Evolutionary conservation across 2,888 invertebrate species (phyloP).

Genomic region (Drosophila trichaetosa): DNA sequence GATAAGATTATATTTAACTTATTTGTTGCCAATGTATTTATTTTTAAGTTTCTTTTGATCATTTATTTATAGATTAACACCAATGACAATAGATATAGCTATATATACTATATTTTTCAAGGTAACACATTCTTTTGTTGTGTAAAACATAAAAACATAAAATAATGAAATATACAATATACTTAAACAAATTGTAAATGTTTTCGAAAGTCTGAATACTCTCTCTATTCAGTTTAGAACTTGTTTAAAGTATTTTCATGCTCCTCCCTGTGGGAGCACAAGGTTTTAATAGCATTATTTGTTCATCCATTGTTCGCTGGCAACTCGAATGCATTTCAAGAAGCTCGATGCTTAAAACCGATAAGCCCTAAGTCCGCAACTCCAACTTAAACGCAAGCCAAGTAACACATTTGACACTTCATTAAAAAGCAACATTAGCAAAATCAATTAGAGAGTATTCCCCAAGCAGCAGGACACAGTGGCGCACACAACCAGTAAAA

Average conservation of each 20-base stretch:
- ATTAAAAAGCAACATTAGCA: conserved; percentile 80
- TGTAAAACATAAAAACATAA: not conserved
- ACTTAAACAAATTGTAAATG: not conserved
- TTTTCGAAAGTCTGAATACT: not conserved
- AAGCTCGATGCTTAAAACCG: conserved; percentile 1
- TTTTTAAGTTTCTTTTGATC: not conserved
- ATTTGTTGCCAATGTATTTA: not conserved
- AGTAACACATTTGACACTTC: conserved; percentile 75
- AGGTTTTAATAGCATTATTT: not conserved
- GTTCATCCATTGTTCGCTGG: conserved; percentile 9
- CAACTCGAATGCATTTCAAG: conserved; percentile 38
- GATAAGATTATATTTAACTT: conserved; percentile 18
- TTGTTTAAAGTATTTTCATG: not conserved
- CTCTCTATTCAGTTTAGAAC: not conserved
- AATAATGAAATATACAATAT: not conserved
- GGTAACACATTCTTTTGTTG: not conserved
- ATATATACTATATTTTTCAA: accelerated
- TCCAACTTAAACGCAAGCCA: conserved; percentile 17
- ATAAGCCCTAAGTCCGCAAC: conserved; percentile 2
- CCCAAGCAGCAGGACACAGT: conserved; percentile 55
- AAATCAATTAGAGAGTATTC: conserved; percentile 77
- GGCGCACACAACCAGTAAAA: conserved; percentile 42
- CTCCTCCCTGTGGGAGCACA: conserved; percentile 12
- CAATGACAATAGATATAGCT: not conserved
- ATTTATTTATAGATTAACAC: not conserved